Evolutionary conservation across 2,797 vertebrate genomes (phyloP), one percentile per base, ranked within the genome.

Genomic region (Ceyx erithaca): DNA sequence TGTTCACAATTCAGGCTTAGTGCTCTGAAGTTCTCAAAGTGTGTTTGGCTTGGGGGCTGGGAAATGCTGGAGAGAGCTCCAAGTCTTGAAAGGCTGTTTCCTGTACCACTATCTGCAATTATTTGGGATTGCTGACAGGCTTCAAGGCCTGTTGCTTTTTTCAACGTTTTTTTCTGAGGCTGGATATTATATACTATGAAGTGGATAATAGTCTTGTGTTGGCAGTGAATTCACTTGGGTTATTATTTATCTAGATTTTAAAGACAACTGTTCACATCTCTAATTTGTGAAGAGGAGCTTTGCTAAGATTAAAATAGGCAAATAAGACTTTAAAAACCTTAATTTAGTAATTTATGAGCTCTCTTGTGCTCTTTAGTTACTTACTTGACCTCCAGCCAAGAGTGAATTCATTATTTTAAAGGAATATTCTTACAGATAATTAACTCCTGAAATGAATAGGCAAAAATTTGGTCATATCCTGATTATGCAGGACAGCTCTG

Each of bases 331-430:
- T 12, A 61, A 70, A 33, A 87, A 89, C 59, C 61, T 49, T 48
- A 87, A 94, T 92, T 96, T 80, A 92, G 81, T 91, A 48, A 85
- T 83, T 87, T 41, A 79, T 80, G 64, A 88, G 46, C 19, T 90
- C 45, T 68, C 26, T 43, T 80, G 37, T 26, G 89, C 28, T 78
- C 51, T 85, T 64, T 28, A 64, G 71, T 80, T 80, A 26, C 61
- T 85, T 73, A 54, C 68, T 91, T 90, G 80, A 90, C 64, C 66
- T 93, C 75, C 43, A 80, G 64, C 46, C 80, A 69, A n/a, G 54
- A 83, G 30, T 59, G 30, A 43, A 52, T 76, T 92, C 54, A 67
- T 85, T 77, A 86, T 86, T 92, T 71, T 69, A 72, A 78, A 87
- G 37, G 55, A 93, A 71, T 4, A 13, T 89, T 79, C 71, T 90